phyloP scores from a whole-genome alignment of 2,113 vertebrate species.

The Mugil cephalus region DNA sequence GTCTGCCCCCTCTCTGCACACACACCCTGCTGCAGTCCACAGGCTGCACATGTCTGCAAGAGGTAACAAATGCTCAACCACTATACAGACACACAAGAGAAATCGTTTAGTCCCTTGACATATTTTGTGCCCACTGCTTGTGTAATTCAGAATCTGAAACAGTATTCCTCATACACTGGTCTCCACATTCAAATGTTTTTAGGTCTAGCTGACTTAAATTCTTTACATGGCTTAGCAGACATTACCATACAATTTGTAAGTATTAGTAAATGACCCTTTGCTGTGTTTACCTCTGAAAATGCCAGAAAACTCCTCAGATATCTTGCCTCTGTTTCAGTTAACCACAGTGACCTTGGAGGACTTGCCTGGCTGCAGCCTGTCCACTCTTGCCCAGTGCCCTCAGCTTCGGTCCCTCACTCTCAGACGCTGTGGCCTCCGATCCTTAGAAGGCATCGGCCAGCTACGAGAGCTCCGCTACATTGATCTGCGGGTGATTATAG shows the following conservation, averaged over 20 bases:
- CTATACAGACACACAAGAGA: background rate
- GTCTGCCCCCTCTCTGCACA: slow-evolving; percentile 82
- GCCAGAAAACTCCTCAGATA: background rate
- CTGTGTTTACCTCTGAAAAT: background rate
- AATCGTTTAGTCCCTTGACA: background rate
- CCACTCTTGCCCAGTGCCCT: slow-evolving; percentile 85
- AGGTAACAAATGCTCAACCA: slow-evolving; percentile 79
- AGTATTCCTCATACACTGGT: too few species aligned
- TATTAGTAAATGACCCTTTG: too few species aligned
- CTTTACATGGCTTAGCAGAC: background rate
- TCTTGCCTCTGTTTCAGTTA: slow-evolving; percentile 79
- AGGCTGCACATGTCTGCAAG: slow-evolving; percentile 82
- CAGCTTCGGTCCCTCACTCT: slow-evolving; percentile 88
- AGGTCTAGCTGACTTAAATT: too few species aligned
- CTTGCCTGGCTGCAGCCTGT: slow-evolving; percentile 87
- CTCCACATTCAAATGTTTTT: too few species aligned
- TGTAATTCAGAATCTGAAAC: background rate
- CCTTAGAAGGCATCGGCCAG: slow-evolving; percentile 85
- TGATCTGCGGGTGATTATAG: slow-evolving; percentile 87
- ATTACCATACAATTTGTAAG: too few species aligned
- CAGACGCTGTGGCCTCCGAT: slow-evolving; percentile 86
- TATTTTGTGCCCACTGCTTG: background rate
- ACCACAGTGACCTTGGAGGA: slow-evolving; percentile 88
- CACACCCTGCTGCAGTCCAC: slow-evolving; percentile 82
- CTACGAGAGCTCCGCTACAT: slow-evolving; percentile 86